Base-by-base conservation (phyloP, 2,888 invertebrate species). In the Nymphalis urticae region DNA sequence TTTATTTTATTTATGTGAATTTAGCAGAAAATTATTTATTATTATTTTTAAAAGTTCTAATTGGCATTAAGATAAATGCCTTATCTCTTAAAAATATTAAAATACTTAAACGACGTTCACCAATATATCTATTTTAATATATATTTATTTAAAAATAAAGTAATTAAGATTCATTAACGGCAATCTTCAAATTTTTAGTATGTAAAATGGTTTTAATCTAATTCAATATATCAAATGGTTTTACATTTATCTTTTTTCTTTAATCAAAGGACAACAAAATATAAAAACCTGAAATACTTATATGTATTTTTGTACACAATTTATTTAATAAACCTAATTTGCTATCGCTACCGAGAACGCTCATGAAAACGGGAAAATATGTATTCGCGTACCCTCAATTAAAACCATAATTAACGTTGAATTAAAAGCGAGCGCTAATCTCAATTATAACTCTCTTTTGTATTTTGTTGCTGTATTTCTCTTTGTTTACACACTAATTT, bases 341-440 rank as follows among this genome's bases (percentile, higher is more conserved):
- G 72, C 83, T 48, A 63, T 85, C 82, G 63, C 56, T 62, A 72
- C 72, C 63, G 73, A 69, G 72, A 72, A 77, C 77, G 74, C 78
- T 77, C 78, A 75, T 81, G 79, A 80, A 81, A 81, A 80, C 78
- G 76, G 76, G 80, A 83, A 85, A 87, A 87, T 84, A 87, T 86
- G 82, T 83, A 84, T 84, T 85, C 84, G 80, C 77, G 80, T 83
- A 79, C 84, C 84, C 82, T 82, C 88, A 89, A 89, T 90, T 90
- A 89, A 89, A 89, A 88, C 83, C 87, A 86, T 89, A 89, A 90
- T 90, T 88, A 90, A 87, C 85, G 79, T 80, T 75, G 82, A 84
- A 88, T 86, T 88, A 88, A 89, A 84, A 85, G 83, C 85, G 78
- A 82, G 81, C 80, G 85, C 86, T 88, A 87, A 89, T 85, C 85